Evolutionary conservation across 2,797 vertebrate species (phyloP).

Genomic region (Oryzias dopingdopingensis): DNA sequence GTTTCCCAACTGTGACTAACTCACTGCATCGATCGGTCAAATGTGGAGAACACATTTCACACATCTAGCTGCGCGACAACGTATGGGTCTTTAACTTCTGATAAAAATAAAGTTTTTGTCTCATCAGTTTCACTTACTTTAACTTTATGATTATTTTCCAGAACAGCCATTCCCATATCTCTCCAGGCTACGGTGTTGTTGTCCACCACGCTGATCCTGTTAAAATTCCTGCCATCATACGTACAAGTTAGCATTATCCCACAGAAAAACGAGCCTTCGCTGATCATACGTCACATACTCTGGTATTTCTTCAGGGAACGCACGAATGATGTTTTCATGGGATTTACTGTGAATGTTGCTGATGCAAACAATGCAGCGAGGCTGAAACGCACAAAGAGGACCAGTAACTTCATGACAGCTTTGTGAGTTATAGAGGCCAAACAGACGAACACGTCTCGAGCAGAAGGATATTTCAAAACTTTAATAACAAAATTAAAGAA

Average conservation of each 20-base stretch:
- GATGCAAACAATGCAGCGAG: slow-evolving; percentile 67
- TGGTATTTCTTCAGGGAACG: fast-evolving
- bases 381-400: slow-evolving; percentile 53
- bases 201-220: slow-evolving; percentile 30
- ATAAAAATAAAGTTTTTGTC: no score
- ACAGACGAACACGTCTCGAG: no score
- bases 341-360: slow-evolving; percentile 41
- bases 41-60: no score
- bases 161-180: slow-evolving; percentile 28
- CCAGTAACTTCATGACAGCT: no score
- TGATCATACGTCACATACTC: slow-evolving; percentile 37
- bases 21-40: no score
- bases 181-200: slow-evolving; percentile 54
- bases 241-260: background rate
- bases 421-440: no score
- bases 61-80: no score
- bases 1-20: no score
- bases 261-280: fast-evolving
- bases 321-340: fast-evolving
- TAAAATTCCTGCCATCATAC: slow-evolving; percentile 18
- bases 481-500: no score
- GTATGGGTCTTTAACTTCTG: no score
- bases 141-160: slow-evolving; percentile 1
- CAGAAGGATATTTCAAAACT: no score
- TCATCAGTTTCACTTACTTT: no score